These are phyloP conservation scores for Eledona agricola DNA, from an alignment of 2,888 invertebrate species.

Conservation along the genomic window DNA sequence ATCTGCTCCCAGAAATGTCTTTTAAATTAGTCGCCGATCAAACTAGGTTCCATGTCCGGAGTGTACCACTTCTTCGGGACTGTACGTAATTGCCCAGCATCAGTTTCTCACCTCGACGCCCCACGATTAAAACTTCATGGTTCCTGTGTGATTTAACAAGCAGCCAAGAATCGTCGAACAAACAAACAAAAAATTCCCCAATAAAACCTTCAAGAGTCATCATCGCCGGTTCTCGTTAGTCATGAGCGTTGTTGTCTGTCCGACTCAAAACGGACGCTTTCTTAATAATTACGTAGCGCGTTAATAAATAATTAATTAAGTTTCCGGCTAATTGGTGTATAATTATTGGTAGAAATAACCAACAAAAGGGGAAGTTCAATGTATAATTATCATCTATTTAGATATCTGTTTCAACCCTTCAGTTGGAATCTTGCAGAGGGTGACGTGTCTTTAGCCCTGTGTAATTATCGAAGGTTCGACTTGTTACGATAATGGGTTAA, in stretches of 20 bases:
- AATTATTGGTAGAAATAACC: slow-evolving; percentile 31
- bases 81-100: slow-evolving; percentile 48
- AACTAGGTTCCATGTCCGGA: too few relatives aligned
- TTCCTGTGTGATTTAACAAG: slow-evolving; percentile 19
- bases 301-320: slow-evolving; percentile 27
- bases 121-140: slow-evolving; percentile 50
- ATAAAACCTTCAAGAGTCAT: not conserved
- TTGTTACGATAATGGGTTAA: slow-evolving; percentile 2
- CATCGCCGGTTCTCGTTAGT: slow-evolving; percentile 7
- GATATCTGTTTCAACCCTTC: slow-evolving; percentile 32
- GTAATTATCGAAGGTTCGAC: slow-evolving; percentile 20
- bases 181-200: slow-evolving; percentile 29
- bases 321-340: slow-evolving; percentile 25
- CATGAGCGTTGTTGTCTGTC: slow-evolving; percentile 8
- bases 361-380: slow-evolving; percentile 25
- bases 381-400: slow-evolving; percentile 28
- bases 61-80: slow-evolving; percentile 14
- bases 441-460: slow-evolving; percentile 27
- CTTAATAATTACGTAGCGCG: slow-evolving; percentile 11
- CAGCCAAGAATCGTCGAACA: slow-evolving; percentile 22
- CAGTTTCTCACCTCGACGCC: slow-evolving; percentile 55
- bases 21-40: too few relatives aligned
- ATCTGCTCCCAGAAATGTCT: too few relatives aligned
- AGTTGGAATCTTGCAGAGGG: slow-evolving; percentile 9
- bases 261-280: slow-evolving; percentile 4